Evolutionary conservation across 2,113 vertebrate species (phyloP).

Genomic region (Rana temporaria): DNA sequence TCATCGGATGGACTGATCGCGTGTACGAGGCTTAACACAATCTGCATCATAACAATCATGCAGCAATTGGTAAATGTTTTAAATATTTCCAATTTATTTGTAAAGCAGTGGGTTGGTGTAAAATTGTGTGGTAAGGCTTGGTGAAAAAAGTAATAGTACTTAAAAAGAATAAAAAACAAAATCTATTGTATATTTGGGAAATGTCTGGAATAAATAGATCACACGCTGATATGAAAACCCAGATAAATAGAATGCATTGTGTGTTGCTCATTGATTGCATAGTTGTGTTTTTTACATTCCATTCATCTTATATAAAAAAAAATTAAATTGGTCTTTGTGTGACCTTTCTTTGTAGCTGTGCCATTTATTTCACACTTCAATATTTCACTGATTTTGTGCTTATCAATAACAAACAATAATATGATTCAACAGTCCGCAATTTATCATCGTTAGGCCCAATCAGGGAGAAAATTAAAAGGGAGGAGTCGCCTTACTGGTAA

Average conservation of each 20-base stretch:
- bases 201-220: too few species aligned
- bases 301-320: slow-evolving; percentile 18
- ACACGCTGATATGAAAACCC: neutral
- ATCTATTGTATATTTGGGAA: too few species aligned
- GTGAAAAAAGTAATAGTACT: too few species aligned
- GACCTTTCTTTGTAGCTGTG: slow-evolving; percentile 23
- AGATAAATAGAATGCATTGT: neutral
- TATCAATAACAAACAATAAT: slow-evolving; percentile 6
- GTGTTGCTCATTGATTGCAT: slow-evolving; percentile 21
- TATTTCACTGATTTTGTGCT: neutral
- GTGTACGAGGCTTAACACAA: too few species aligned
- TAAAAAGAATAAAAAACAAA: too few species aligned
- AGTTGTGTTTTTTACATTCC: slow-evolving; percentile 22
- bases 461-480: neutral
- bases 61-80: too few species aligned
- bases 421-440: neutral
- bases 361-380: slow-evolving; percentile 22
- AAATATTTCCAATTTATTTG: too few species aligned
- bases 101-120: too few species aligned
- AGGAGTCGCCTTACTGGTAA: too few species aligned
- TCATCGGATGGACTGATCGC: too few species aligned
- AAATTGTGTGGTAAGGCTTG: too few species aligned
- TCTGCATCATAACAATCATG: too few species aligned
- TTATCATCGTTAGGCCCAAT: slow-evolving; percentile 3
- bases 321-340: neutral